Conservation (phyloP, 2,888 invertebrate genomes). For the Heteromyza rotundicornis region DNA sequence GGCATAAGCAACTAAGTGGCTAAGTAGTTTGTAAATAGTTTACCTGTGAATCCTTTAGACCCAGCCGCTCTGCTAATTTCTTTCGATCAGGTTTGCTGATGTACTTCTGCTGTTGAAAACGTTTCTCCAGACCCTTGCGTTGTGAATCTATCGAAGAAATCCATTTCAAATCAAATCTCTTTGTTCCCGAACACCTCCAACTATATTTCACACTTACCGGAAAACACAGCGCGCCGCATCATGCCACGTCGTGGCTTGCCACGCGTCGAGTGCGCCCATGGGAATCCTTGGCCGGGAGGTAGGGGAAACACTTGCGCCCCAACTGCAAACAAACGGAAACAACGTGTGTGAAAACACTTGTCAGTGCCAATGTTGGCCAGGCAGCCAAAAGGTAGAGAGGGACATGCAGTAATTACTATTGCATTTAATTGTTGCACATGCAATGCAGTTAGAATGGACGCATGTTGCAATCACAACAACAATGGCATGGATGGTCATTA, state of each 20-base stretch:
- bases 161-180: neutral
- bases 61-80: constrained; percentile 94
- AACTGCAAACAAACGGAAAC: constrained; percentile 59
- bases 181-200: constrained; percentile 15
- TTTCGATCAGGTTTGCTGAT: constrained; percentile 98
- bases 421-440: constrained; percentile 35
- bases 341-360: constrained; percentile 38
- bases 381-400: neutral
- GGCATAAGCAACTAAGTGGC: no score
- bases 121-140: constrained; percentile 91
- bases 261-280: constrained; percentile 89
- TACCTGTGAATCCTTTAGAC: constrained; percentile 97
- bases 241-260: constrained; percentile 95
- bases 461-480: constrained; percentile 23
- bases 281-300: constrained; percentile 71
- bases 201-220: constrained; percentile 60
- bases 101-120: constrained; percentile 97
- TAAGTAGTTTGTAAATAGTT: no score
- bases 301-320: constrained; percentile 69
- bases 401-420: constrained; percentile 38
- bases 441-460: constrained; percentile 4
- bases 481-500: constrained; percentile 3
- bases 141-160: constrained; percentile 74
- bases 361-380: constrained; percentile 6
- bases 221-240: constrained; percentile 97